Evolutionary conservation across 2,113 vertebrate species (phyloP).

Genomic region (Tinamus guttatus): DNA sequence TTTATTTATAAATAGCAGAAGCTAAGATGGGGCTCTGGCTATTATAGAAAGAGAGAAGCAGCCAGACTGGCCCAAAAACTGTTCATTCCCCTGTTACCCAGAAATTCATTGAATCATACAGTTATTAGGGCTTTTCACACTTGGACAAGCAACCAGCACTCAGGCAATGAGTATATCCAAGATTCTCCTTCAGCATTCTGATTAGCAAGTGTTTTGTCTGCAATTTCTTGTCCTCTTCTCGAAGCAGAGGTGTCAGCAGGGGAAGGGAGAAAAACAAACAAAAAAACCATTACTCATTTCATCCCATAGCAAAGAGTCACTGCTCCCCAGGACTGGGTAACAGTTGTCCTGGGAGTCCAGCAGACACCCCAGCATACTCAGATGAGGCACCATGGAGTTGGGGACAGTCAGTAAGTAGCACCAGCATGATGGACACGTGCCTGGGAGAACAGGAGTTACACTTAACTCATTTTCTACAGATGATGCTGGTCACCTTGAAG

Average conservation of each 20-base stretch:
- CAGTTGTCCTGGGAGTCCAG: not conserved
- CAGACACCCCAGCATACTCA: too few species aligned
- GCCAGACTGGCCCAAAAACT: not conserved
- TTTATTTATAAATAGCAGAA: not conserved
- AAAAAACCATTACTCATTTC: not conserved
- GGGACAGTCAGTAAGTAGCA: not conserved
- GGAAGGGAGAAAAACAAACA: too few species aligned
- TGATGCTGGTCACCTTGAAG: not conserved
- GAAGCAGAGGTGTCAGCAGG: not conserved
- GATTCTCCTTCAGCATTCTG: not conserved
- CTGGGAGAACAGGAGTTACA: not conserved
- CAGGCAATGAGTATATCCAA: accelerated
- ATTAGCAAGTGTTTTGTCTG: not conserved
- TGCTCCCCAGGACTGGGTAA: not conserved
- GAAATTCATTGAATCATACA: not conserved
- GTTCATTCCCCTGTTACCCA: not conserved
- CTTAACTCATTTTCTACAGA: not conserved
- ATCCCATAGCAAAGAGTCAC: not conserved
- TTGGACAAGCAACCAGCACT: not conserved
- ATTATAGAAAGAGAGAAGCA: not conserved
- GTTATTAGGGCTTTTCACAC: not conserved
- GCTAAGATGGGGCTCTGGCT: not conserved
- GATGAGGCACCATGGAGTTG: not conserved
- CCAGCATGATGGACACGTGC: not conserved
- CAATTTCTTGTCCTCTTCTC: not conserved